phyloP scores from a whole-genome alignment of 2,888 invertebrate species.

The Eilema sororculum region DNA sequence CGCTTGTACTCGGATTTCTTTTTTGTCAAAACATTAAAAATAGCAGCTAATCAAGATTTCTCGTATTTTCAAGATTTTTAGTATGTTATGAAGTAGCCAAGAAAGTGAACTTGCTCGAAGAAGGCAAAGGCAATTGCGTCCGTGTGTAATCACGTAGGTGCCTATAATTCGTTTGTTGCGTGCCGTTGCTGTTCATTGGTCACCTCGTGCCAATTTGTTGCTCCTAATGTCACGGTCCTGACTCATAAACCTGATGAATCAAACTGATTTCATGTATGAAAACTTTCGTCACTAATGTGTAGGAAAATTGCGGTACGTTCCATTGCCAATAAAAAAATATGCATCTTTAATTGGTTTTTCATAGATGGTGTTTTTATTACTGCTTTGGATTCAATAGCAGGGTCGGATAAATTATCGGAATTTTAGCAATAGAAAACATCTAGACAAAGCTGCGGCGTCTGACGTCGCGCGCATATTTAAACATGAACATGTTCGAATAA shows the following conservation, averaged over 20 bases:
- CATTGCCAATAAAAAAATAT: neutral
- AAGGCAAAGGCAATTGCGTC: conserved; percentile 17
- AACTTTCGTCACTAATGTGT: conserved; percentile 5
- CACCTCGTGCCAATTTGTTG: conserved; percentile 50
- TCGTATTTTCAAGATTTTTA: conserved; percentile 2
- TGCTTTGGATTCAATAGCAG: too few species aligned
- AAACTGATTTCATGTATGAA: conserved; percentile 13
- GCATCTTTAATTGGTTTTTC: too few species aligned
- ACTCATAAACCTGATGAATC: conserved; percentile 42
- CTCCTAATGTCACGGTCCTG: conserved; percentile 54
- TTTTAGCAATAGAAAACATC: too few species aligned
- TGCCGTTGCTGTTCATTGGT: conserved; percentile 37
- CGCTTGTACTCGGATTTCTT: too few species aligned
- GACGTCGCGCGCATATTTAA: too few species aligned
- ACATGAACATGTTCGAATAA: too few species aligned
- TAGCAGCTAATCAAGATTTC: neutral
- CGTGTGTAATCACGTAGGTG: conserved; percentile 32
- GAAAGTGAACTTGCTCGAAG: conserved; percentile 11
- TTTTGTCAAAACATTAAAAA: neutral
- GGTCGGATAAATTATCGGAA: too few species aligned
- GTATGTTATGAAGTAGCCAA: conserved; percentile 3
- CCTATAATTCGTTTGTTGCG: conserved; percentile 55
- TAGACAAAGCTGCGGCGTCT: too few species aligned
- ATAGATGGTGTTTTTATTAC: too few species aligned
- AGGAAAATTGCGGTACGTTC: neutral